A percentile compares a stretch with the other conserved stretches of the same genome.
These are phyloP conservation scores for Augiades crinisus DNA, from an alignment of 2,888 invertebrate genomes.

Conservation along the genomic window DNA sequence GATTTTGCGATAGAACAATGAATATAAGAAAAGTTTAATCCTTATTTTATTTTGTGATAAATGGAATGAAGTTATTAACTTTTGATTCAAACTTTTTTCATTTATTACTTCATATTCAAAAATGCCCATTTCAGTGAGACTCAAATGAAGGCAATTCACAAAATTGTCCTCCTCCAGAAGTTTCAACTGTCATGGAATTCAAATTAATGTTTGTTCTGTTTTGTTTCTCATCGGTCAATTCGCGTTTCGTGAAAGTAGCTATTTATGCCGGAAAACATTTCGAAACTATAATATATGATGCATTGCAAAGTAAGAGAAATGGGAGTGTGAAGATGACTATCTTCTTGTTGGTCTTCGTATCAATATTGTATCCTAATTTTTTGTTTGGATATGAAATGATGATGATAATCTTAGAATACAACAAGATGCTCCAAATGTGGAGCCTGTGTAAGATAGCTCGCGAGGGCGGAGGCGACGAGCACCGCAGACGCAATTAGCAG, in stretches of 20 bases:
- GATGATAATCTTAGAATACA: no score
- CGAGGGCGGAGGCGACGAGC: slow-evolving; percentile 37
- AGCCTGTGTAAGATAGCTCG: slow-evolving; percentile 29
- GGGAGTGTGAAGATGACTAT: no score
- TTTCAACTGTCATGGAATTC: slow-evolving; percentile 75
- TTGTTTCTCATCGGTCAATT: slow-evolving; percentile 57
- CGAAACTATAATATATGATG: no score
- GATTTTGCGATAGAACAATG: slow-evolving; percentile 31
- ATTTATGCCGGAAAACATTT: no score
- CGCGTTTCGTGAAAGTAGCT: slow-evolving; percentile 3
- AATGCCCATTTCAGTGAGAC: slow-evolving; percentile 68
- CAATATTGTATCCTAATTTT: no score
- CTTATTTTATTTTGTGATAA: slow-evolving; percentile 67
- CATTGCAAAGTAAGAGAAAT: no score
- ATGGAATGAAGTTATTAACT: slow-evolving; percentile 80
- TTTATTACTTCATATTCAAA: slow-evolving; percentile 76
- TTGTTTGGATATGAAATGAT: no score
- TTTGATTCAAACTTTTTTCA: slow-evolving; percentile 79
- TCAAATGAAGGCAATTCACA: slow-evolving; percentile 74
- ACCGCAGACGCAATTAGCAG: slow-evolving; percentile 75
- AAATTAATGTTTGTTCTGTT: slow-evolving; percentile 79
- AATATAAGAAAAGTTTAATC: slow-evolving; percentile 51
- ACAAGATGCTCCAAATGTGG: no score
- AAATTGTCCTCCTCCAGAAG: slow-evolving; percentile 73
- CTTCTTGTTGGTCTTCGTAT: no score